A percentile compares a stretch with the other conserved stretches of the same genome.
Conservation (phyloP, 2,113 vertebrate species). For the Talpa occidentalis region DNA sequence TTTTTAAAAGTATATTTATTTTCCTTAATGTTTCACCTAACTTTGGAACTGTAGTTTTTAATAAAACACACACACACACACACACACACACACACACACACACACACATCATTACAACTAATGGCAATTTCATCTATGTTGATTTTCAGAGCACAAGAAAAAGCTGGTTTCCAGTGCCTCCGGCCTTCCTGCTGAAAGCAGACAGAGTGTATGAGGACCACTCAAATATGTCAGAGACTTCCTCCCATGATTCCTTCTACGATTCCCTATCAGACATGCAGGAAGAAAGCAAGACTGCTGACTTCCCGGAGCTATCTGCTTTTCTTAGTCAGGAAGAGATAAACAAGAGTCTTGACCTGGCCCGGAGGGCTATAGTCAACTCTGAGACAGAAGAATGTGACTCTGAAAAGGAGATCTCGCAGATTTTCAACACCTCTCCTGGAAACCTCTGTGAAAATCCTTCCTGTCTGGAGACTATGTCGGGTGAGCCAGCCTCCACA, state of each 20-base stretch:
- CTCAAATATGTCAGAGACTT: conserved; percentile 88
- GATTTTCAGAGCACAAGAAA: conserved; percentile 92
- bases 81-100: accelerated
- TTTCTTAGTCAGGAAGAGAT: conserved; percentile 98
- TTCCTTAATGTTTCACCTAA: neutral
- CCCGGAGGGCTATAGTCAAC: conserved; percentile 91
- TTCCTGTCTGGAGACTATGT: conserved; percentile 53
- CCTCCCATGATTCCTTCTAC: conserved; percentile 89
- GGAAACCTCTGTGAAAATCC: conserved; percentile 74
- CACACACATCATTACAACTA: neutral
- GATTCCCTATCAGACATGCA: conserved; percentile 90
- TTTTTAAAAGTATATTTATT: neutral
- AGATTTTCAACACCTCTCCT: conserved; percentile 69
- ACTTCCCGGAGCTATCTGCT: conserved; percentile 91
- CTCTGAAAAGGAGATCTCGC: conserved; percentile 82
- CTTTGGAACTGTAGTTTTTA: too few species aligned
- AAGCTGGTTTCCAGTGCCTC: conserved; percentile 86
- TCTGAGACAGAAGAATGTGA: conserved; percentile 81
- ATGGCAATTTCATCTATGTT: neutral
- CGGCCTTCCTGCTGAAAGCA: conserved; percentile 86
- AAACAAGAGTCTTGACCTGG: conserved; percentile 94
- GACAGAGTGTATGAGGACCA: conserved; percentile 77
- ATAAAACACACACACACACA: accelerated
- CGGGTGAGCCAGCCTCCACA: conserved; percentile 3
- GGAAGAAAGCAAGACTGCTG: conserved; percentile 83